Conservation (phyloP, 1,140 invertebrate species). For the Globodera rostochiensis region DNA sequence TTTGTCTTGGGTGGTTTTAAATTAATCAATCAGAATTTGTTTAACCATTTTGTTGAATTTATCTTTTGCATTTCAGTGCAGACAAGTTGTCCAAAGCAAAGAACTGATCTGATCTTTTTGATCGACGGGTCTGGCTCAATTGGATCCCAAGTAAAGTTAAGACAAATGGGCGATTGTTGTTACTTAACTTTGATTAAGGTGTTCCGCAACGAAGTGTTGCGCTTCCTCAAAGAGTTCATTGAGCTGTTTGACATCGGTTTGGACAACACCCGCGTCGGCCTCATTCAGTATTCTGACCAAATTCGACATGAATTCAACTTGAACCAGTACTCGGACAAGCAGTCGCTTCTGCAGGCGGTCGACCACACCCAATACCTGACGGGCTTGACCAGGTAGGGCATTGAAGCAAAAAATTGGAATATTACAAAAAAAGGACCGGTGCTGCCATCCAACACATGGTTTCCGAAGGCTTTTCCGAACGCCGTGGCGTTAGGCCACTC, state of each 20-base stretch:
- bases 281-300: conserved; percentile 66
- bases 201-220: conserved; percentile 42
- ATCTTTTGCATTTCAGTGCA: conserved; percentile 9
- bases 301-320: conserved; percentile 56
- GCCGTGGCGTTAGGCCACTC: conserved; percentile 61
- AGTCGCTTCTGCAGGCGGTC: conserved; percentile 55
- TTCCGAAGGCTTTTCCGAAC: conserved; percentile 61
- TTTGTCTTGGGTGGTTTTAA: no score
- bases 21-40: no score
- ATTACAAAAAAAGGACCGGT: conserved; percentile 47
- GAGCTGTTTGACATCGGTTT: conserved; percentile 64
- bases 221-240: conserved; percentile 62
- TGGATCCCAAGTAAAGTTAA: conserved; percentile 57
- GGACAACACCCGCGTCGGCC: conserved; percentile 62
- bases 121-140: conserved; percentile 65
- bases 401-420: background rate
- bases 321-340: conserved; percentile 57
- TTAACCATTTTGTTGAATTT: no score
- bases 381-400: conserved; percentile 51
- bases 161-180: background rate
- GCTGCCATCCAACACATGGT: conserved; percentile 65
- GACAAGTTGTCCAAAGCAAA: conserved; percentile 29
- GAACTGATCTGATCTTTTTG: conserved; percentile 55
- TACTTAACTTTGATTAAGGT: conserved; percentile 1
- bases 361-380: conserved; percentile 61